phyloP scores from a whole-genome alignment of 2,888 invertebrate genomes.

The Diplolepis rosae region DNA sequence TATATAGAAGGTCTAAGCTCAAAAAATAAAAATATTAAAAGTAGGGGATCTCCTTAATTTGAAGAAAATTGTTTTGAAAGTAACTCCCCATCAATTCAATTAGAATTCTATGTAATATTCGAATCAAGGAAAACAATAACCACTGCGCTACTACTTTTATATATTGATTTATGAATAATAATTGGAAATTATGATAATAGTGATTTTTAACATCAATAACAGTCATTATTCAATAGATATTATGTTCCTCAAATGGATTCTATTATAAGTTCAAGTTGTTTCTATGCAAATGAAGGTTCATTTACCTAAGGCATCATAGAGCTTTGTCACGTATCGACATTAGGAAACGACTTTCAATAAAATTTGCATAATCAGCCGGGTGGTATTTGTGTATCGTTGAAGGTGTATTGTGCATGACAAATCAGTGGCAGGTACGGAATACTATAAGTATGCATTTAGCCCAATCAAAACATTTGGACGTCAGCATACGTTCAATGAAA shows the following conservation, averaged over 20 bases:
- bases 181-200: too few species aligned
- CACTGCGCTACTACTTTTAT: too few species aligned
- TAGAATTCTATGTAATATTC: too few species aligned
- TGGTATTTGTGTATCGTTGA: slow-evolving; percentile 45
- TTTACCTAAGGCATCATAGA: slow-evolving; percentile 23
- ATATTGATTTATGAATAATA: too few species aligned
- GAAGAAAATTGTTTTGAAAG: too few species aligned
- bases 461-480: slow-evolving; percentile 62
- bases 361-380: slow-evolving; percentile 51
- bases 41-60: too few species aligned
- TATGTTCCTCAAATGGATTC: background rate
- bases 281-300: slow-evolving; percentile 17
- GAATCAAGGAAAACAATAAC: too few species aligned
- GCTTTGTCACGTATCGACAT: slow-evolving; percentile 47
- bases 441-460: slow-evolving; percentile 55
- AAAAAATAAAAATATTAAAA: too few species aligned
- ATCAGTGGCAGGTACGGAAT: slow-evolving; percentile 43
- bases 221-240: too few species aligned
- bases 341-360: slow-evolving; percentile 51
- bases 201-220: too few species aligned
- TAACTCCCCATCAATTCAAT: too few species aligned
- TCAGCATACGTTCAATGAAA: slow-evolving; percentile 53
- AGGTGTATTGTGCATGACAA: slow-evolving; percentile 44
- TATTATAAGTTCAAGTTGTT: background rate
- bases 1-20: too few species aligned